phyloP scores from a whole-genome alignment of 2,797 vertebrate genomes.

The Oryzias sinensis region DNA sequence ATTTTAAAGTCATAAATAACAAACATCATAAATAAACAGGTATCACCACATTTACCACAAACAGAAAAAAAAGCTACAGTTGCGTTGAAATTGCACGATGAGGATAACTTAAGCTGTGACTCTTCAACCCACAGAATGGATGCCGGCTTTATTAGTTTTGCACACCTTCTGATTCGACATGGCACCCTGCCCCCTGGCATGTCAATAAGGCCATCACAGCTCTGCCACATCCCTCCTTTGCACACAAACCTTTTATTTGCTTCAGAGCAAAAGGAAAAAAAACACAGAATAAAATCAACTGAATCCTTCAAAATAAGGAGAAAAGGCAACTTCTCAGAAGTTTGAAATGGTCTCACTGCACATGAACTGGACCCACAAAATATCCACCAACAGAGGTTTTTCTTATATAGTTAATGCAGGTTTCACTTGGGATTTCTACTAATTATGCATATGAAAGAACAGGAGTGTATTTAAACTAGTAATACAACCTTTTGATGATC shows the following conservation, averaged over 20 bases:
- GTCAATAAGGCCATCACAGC: slow-evolving; percentile 43
- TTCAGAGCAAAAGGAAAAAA: slow-evolving; percentile 57
- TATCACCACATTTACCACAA: slow-evolving; percentile 67
- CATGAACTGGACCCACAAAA: slow-evolving; percentile 31
- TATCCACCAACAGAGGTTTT: too few species aligned
- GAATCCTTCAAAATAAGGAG: slow-evolving; percentile 77
- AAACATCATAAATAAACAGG: slow-evolving; percentile 80
- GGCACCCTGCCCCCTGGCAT: slow-evolving; percentile 28
- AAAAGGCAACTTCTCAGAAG: slow-evolving; percentile 82
- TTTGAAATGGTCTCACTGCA: slow-evolving; percentile 71
- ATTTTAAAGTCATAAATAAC: slow-evolving; percentile 81
- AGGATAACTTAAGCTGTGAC: slow-evolving; percentile 49
- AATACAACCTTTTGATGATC: too few species aligned
- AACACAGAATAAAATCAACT: slow-evolving; percentile 58
- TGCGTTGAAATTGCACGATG: slow-evolving; percentile 66
- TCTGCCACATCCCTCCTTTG: slow-evolving; percentile 37
- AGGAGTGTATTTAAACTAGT: too few species aligned
- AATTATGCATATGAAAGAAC: too few species aligned
- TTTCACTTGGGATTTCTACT: too few species aligned
- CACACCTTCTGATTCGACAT: slow-evolving; percentile 33
- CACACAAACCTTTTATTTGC: slow-evolving; percentile 38
- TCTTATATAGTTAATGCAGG: too few species aligned
- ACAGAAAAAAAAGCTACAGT: slow-evolving; percentile 52
- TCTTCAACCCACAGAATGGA: slow-evolving; percentile 52
- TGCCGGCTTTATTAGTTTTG: slow-evolving; percentile 51